Evolutionary conservation across 2,888 invertebrate genomes (phyloP).

Genomic region (Eilema sororculum): DNA sequence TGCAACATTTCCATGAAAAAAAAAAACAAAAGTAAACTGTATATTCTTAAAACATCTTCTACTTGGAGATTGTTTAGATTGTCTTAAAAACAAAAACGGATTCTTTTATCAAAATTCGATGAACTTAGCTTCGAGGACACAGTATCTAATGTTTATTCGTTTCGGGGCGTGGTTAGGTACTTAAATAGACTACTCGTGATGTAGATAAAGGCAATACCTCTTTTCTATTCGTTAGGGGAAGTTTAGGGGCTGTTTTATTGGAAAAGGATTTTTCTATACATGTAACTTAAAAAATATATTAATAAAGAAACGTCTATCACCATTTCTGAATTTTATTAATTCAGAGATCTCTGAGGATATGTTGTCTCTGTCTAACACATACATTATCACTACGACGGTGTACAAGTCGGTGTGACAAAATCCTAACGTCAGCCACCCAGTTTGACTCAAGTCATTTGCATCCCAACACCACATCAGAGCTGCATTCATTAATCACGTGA

Average conservation of each 20-base stretch:
- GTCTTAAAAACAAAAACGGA: not conserved
- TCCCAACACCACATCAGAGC: conserved; percentile 64
- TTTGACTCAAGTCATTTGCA: conserved; percentile 71
- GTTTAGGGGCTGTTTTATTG: no score
- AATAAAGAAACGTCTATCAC: no score
- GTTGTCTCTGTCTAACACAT: no score
- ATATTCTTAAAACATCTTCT: not conserved
- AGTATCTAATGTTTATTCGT: not conserved
- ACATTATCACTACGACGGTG: no score
- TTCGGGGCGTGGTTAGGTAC: not conserved
- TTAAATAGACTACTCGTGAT: not conserved
- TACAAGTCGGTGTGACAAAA: conserved; percentile 50
- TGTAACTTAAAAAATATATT: no score
- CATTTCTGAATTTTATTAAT: no score
- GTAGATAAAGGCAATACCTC: not conserved
- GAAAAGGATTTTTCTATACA: no score
- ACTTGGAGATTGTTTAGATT: not conserved
- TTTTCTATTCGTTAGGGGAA: not conserved
- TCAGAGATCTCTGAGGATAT: no score
- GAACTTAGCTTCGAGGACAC: not conserved
- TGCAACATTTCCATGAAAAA: not conserved
- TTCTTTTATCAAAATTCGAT: not conserved
- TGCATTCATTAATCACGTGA: conserved; percentile 66
- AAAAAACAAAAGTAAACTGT: not conserved
- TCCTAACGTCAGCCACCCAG: conserved; percentile 50